Base-by-base conservation (phyloP, 2,888 invertebrate genomes). In the Physocephala rufipes region DNA sequence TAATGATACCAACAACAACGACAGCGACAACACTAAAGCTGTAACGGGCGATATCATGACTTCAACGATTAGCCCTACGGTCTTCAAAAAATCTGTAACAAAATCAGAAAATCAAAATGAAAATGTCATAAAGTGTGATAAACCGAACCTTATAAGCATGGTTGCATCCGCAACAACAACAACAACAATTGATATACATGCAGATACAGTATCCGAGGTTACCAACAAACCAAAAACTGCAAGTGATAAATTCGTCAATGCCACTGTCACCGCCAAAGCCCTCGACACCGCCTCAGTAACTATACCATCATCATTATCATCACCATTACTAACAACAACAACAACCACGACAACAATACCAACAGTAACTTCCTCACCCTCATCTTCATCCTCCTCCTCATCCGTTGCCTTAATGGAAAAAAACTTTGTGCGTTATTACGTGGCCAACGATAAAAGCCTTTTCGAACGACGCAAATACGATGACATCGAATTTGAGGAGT, bases 401-500 rank as follows among this genome's bases (percentile, higher is more conserved):
- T 65, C 74, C 24, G 70, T 82, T 19, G 13, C 1, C 58, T 74
- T 76, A 66, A 79, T 82, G 72, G 84, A 84, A 76, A 86, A 81
- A 72, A 87, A 87, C 70, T 89, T 90, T 77, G 89, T 90, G 77
- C 90, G 90, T 77, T 89, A 88, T 78, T 89, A 90, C 75, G 89
- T 90, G 74, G 88, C 90, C 61, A 90, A 90, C 79, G 89, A 90
- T 71, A 89, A 87, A 71, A 89, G 90, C 80, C 88, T 89, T 79
- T 90, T 90, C 76, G 87, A 86, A 74, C 87, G 89, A 15, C 90
- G 89, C 75, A 91, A 92, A 82, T 91, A 91, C 78, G 92, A 92
- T 58, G 94, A 94, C 78, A 95, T 95, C 90, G 94, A 94, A 78
- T 95, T 95, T 78, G 94, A 95, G 86, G 92, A 92, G 79, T 93